Conservation (phyloP, 1,140 invertebrate genomes). For the Drosophila busckii region DNA sequence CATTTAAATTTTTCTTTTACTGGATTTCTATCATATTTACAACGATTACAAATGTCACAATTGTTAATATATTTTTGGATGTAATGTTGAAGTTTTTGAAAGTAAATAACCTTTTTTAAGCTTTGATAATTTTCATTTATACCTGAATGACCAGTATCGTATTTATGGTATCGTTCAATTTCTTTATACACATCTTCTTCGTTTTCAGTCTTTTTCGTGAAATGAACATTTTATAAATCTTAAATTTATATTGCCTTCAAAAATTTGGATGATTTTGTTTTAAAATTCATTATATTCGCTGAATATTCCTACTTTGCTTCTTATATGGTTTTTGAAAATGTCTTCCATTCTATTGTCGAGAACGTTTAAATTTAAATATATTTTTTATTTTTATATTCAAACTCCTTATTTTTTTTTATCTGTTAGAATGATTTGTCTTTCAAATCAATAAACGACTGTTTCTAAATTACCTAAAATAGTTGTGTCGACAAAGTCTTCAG, state of each 20-base stretch:
- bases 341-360: conserved; percentile 7
- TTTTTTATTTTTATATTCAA: conserved; percentile 14
- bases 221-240: conserved; percentile 21
- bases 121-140: conserved; percentile 23
- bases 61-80: conserved; percentile 35
- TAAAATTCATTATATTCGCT: conserved; percentile 17
- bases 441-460: conserved; percentile 20
- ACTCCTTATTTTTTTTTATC: conserved; percentile 5
- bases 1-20: conserved; percentile 19
- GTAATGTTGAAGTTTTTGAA: conserved; percentile 18
- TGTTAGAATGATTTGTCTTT: conserved; percentile 12
- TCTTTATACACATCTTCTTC: conserved; percentile 9
- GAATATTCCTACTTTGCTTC: conserved; percentile 8
- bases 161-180: conserved; percentile 11
- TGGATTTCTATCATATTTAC: conserved; percentile 32
- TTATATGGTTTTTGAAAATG: conserved; percentile 13
- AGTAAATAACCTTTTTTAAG: conserved; percentile 25
- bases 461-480: conserved; percentile 14
- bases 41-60: conserved; percentile 27
- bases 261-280: conserved; percentile 11
- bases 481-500: conserved; percentile 13
- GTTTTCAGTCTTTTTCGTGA: conserved; percentile 11
- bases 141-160: conserved; percentile 12
- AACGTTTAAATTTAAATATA: conserved; percentile 9
- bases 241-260: conserved; percentile 22